Base-by-base conservation (phyloP, 2,888 invertebrate genomes). In the Adineta ricciae region DNA sequence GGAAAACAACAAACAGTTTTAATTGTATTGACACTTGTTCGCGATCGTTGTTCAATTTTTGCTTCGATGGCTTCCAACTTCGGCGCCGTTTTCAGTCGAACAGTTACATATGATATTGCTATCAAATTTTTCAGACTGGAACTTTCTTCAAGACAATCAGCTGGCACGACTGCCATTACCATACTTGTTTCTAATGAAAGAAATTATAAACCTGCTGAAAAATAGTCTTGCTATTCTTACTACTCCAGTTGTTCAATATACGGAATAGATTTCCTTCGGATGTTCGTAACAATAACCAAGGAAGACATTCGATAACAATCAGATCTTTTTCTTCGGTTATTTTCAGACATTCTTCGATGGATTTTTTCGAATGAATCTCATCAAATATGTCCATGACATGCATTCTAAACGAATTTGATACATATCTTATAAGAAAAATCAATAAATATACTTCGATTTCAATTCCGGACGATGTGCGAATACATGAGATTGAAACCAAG, bases 31-130 rank as follows among this genome's bases (percentile, higher is more conserved):
- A 78, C 41, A 78, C 16, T 78, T 41, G 38, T 78, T 41, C 24
- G 38, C n/a, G 78, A 78, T 78, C 41, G 38, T 41, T 78, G 78
- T 41, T 78, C 78, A 41, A 78, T 78, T 78, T n/a, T 78, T 41
- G 78, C 78, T 78, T 78, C 24, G 3, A 78, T 38, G 24, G n/a
- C 11, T 41, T 41, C 41, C 9, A 8, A n/a, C 41, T 24, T 41
- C 19, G 3, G 1, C n/a, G 41, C 9, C 38, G 11, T 41, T 24
- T 78, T 38, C 21, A 78, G 5, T 41, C 41, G 78, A 11, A 78
- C 14, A 3, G 41, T 78, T 11, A 78, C 41, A 41, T 78, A 41
- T 41, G 78, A 38, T n/a, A 78, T 38, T 8, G 78, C 38, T 3
- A 38, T 78, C 8, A 78, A n/a, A 24, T 41, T 78, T n/a, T 78